Base-by-base conservation (phyloP, 1,140 invertebrate species). In the Tetraneura akinire region DNA sequence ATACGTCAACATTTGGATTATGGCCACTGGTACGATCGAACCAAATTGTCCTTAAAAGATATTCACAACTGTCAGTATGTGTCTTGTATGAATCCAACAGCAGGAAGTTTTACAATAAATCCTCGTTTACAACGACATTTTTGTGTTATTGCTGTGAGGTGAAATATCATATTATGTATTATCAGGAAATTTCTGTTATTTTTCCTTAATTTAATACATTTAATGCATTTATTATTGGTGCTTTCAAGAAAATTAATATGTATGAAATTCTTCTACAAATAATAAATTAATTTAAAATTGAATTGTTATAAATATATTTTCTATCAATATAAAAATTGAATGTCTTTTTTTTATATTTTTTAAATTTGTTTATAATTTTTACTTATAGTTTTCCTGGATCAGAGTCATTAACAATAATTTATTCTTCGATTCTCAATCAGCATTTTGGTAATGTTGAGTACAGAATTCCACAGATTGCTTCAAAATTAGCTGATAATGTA, bases 61-160 rank as follows among this genome's bases (percentile, higher is more conserved):
- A 97, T 98, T 81, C 94, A 97, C 84, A 98, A 98, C 84, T 97
- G 95, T 80, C 96, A 98, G 85, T 98, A 98, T 85, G 92, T 98
- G 0, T 93, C 94, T 37, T 97, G 95, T 85, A 98, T 98, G 96
- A 98, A 98, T 87, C 97, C 96, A 0, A 98, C 96, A 0, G 95
- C 96, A 74, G 96, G 96, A 47, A 97, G 94, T 83, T 98, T 98
- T 84, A 97, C 96, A 0, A 96, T 98, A 80, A 97, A 98, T 88
- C 94, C 96, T 0, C 89, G 96, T 81, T 88, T 98, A 6, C 95
- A 97, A 85, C 88, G 96, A 80, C 96, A 98, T 85, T 98, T 98
- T 85, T 92, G 92, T 83, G 95, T 98, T 0, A 96, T 98, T 86
- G 94, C 96, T 47, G 91, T 98, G 1, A 85, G 85, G 85, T 86